These are phyloP conservation scores for Nephrotoma appendiculata DNA, from an alignment of 2,888 invertebrate genomes.

Conservation along the genomic window DNA sequence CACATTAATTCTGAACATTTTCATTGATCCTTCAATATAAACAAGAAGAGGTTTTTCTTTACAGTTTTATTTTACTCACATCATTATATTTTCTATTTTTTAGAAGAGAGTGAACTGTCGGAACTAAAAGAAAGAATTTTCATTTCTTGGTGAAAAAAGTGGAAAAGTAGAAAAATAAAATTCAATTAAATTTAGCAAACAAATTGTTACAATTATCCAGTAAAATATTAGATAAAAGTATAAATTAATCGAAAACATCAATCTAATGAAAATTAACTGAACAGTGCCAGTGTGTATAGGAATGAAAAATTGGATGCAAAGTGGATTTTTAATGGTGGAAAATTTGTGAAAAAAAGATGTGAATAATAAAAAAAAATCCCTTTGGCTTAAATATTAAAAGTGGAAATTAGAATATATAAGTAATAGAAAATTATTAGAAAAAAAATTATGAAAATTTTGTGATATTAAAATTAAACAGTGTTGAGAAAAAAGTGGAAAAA, in stretches of 20 bases:
- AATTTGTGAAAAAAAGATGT: neutral
- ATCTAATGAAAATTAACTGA: neutral
- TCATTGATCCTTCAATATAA: constrained; percentile 10
- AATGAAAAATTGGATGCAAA: neutral
- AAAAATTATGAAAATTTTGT: neutral
- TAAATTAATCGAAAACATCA: neutral
- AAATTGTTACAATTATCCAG: neutral
- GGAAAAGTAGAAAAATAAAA: neutral
- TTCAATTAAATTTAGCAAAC: neutral
- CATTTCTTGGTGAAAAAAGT: neutral
- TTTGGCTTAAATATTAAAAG: neutral
- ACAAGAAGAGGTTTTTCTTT: neutral
- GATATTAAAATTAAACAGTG: neutral
- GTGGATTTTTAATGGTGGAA: neutral
- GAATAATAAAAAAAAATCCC: neutral
- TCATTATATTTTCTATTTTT: neutral
- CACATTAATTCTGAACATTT: constrained; percentile 10
- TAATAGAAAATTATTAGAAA: neutral
- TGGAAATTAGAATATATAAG: neutral
- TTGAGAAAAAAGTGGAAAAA: neutral
- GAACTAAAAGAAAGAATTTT: neutral
- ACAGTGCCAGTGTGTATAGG: neutral
- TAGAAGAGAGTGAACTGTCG: neutral
- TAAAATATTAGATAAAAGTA: neutral
- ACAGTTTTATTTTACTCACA: neutral